Base-by-base conservation (phyloP, 2,888 invertebrate genomes). In the Sipunculus nudus region DNA sequence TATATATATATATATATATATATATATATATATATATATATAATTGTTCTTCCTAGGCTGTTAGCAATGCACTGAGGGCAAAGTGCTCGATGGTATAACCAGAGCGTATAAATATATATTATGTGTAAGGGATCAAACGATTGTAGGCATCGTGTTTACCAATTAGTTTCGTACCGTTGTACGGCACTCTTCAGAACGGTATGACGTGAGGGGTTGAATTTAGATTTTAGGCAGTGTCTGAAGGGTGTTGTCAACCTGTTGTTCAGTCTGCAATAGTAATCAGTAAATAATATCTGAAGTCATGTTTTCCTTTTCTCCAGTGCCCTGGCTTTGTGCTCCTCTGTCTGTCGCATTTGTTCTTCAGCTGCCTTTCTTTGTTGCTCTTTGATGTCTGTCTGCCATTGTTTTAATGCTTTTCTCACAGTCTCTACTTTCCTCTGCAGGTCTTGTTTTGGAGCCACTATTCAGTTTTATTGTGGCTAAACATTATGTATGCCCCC, bases 401-500 rank as follows among this genome's bases (percentile, higher is more conserved):
- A n/a, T n/a, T n/a, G n/a, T n/a, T n/a, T n/a, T n/a, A n/a, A n/a
- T n/a, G n/a, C n/a, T n/a, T n/a, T n/a, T n/a, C n/a, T n/a, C n/a
- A n/a, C n/a, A n/a, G n/a, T n/a, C n/a, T n/a, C n/a, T n/a, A n/a
- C n/a, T 35, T 10, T 35, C 32, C 32, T 32, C 29, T 8, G 31
- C 13, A 21, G 16, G 29, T 23, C 21, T 46, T 46, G 6, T 16
- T 31, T n/a, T 54, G n/a, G 21, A 54, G 45, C 54, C 45, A 54
- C 8, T 26, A 6, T 6, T 31, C 31, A 29, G 46, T 46, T 32
- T 46, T 45, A 40, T 54, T 54, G n/a, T 46, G 45, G 31, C 32
- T 23, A 19, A 54, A 54, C 54, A 46, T 54, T 19, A 46, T 46
- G 38, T 46, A 54, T 8, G 54, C 29, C 32, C 46, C 54, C 26